Percentiles rank a stretch among this genome's conserved stretches.
Evolutionary conservation across 2,888 invertebrate genomes (phyloP).

Genomic region (Galerucella calmariensis): DNA sequence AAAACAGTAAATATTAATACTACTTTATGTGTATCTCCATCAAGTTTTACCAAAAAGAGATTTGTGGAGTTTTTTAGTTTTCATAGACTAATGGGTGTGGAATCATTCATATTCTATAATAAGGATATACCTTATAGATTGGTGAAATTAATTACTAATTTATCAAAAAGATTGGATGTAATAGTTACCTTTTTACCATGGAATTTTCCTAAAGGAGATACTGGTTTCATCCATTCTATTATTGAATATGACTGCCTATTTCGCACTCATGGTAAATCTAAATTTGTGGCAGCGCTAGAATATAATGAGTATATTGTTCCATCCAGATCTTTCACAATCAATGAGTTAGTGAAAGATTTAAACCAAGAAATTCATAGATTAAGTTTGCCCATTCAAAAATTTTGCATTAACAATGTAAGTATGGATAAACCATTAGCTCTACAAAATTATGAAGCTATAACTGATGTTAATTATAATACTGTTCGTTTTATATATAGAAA

Average conservation of each 20-base stretch:
- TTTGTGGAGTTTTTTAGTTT: conserved; percentile 76
- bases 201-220: conserved; percentile 73
- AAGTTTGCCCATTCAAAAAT: conserved; percentile 58
- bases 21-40: conserved; percentile 74
- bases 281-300: conserved; percentile 69
- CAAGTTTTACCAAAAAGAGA: conserved; percentile 68
- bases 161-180: conserved; percentile 60
- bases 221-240: conserved; percentile 63
- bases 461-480: conserved; percentile 54
- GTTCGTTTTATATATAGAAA: conserved; percentile 55
- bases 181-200: conserved; percentile 72
- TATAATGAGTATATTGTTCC: conserved; percentile 77
- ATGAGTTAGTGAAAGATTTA: conserved; percentile 68
- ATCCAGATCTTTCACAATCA: conserved; percentile 68
- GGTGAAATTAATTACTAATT: conserved; percentile 62
- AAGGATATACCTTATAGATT: conserved; percentile 66
- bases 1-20: conserved; percentile 65
- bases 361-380: conserved; percentile 61
- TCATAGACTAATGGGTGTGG: conserved; percentile 74
- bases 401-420: conserved; percentile 57
- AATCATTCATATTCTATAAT: conserved; percentile 75
- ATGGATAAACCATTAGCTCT: conserved; percentile 58
- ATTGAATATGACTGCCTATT: conserved; percentile 75
- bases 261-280: conserved; percentile 67
- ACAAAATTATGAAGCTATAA: conserved; percentile 57